Evolutionary conservation across 1,140 invertebrate genomes (phyloP).

Genomic region (Reticulitermes speratus): DNA sequence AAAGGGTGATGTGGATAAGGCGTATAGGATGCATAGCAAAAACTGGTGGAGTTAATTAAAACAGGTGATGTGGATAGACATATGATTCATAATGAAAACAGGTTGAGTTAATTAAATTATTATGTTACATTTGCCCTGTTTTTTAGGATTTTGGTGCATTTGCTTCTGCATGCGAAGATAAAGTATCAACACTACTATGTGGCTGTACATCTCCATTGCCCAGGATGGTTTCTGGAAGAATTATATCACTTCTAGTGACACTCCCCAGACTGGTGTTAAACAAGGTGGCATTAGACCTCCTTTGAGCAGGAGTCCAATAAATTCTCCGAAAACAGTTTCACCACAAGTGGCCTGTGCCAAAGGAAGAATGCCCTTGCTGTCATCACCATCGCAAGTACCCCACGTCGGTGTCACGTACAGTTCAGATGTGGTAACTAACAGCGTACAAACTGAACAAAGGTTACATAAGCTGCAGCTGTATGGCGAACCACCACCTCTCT

Average conservation of each 20-base stretch:
- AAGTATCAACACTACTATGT: slow-evolving; percentile 40
- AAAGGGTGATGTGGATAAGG: too few relatives aligned
- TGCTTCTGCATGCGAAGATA: slow-evolving; percentile 38
- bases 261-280: neutral
- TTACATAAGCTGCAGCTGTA: slow-evolving; percentile 40
- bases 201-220: slow-evolving; percentile 41
- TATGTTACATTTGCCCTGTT: neutral
- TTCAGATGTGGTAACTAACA: neutral
- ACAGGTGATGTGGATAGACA: too few relatives aligned
- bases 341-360: too few relatives aligned
- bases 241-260: neutral
- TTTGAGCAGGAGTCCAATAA: neutral
- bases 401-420: neutral
- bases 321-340: neutral
- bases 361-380: neutral
- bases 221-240: neutral
- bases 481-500: slow-evolving; percentile 42
- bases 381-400: too few relatives aligned
- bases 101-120: too few relatives aligned
- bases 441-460: neutral
- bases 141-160: slow-evolving; percentile 44
- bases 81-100: too few relatives aligned
- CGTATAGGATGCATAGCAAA: too few relatives aligned
- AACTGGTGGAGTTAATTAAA: too few relatives aligned
- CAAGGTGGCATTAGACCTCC: neutral